Evolutionary conservation across 2,113 vertebrate genomes (phyloP).

Genomic region (Rhizomys pruinosus): DNA sequence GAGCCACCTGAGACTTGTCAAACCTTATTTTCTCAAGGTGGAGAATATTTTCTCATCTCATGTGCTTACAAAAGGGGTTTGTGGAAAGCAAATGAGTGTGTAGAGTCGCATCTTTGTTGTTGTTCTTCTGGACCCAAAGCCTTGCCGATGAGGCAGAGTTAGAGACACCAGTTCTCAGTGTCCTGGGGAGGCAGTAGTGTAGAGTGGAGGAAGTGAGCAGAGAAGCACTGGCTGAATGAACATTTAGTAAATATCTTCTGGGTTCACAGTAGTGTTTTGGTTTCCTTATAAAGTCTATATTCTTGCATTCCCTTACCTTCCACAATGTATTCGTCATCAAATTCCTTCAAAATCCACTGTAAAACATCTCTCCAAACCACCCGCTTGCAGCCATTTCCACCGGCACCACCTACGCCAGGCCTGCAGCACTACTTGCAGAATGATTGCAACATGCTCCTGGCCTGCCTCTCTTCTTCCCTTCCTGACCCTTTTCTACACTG

Average conservation of each 20-base stretch:
- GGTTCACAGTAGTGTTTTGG: conserved; percentile 36
- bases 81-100: conserved; percentile 45
- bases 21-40: conserved; percentile 59
- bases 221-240: conserved; percentile 46
- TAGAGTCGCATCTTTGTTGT: neutral
- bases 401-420: neutral
- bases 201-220: neutral
- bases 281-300: conserved; percentile 46
- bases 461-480: neutral
- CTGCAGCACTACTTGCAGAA: neutral
- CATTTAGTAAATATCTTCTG: conserved; percentile 39
- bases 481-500: neutral
- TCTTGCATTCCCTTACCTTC: conserved; percentile 20
- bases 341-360: neutral
- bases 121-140: neutral
- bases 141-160: neutral
- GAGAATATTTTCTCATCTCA: conserved; percentile 47
- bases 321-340: neutral
- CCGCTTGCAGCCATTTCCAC: neutral
- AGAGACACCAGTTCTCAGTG: neutral
- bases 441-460: neutral
- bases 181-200: neutral
- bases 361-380: neutral
- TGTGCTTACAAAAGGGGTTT: conserved; percentile 37
- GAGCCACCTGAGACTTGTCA: conserved; percentile 33